These are phyloP conservation scores for Lepidochrysops patricia DNA, from an alignment of 2,888 invertebrate species.

Conservation along the genomic window DNA sequence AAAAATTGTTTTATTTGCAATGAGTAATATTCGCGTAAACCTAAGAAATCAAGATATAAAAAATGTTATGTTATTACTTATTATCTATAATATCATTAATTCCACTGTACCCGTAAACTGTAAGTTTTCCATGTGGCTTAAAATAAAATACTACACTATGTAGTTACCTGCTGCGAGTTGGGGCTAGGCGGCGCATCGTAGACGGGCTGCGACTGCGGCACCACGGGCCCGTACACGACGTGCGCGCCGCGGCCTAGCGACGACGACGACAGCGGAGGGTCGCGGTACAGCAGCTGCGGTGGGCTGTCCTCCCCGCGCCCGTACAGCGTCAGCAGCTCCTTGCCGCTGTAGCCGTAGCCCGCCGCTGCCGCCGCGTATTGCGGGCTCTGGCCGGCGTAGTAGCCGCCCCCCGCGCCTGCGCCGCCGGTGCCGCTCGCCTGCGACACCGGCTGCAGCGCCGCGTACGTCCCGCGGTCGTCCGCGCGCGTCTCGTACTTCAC, in stretches of 20 bases:
- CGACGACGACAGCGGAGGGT: constrained; percentile 79
- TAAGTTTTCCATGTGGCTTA: too few relatives aligned
- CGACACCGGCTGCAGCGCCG: constrained; percentile 78
- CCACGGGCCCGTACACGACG: constrained; percentile 62
- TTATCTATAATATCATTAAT: not conserved
- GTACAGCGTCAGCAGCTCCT: constrained; percentile 36
- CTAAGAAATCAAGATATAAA: too few relatives aligned
- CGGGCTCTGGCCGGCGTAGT: constrained; percentile 47
- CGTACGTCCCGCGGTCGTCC: constrained; percentile 70
- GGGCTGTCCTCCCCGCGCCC: constrained; percentile 38
- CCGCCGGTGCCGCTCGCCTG: constrained; percentile 39
- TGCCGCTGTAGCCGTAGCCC: constrained; percentile 30
- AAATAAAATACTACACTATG: not conserved
- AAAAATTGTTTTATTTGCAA: too few relatives aligned
- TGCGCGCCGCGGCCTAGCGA: constrained; percentile 71
- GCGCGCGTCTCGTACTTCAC: constrained; percentile 64
- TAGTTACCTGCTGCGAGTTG: constrained; percentile 66
- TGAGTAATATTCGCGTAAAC: not conserved
- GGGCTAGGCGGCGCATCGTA: constrained; percentile 76
- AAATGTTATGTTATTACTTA: too few relatives aligned
- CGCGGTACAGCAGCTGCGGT: constrained; percentile 75
- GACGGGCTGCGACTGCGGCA: constrained; percentile 56
- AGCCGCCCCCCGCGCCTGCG: constrained; percentile 35
- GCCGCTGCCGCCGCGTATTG: constrained; percentile 26
- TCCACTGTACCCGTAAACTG: not conserved